Evolutionary conservation across 2,888 invertebrate genomes (phyloP).

Genomic region (Aphidius colemani): DNA sequence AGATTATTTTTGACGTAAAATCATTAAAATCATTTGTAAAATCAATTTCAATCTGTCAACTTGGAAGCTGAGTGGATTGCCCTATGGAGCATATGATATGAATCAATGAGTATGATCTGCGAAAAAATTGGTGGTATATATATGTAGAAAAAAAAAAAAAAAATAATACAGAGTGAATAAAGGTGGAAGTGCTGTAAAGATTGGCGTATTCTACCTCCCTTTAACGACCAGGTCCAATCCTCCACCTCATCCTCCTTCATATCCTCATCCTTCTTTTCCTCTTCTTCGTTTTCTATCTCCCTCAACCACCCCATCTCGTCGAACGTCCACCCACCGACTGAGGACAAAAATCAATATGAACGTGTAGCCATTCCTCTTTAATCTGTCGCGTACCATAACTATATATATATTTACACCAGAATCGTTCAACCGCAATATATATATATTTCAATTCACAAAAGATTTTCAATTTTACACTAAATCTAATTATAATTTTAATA

Average conservation of each 20-base stretch:
- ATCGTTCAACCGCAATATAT: background rate
- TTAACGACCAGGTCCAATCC: slow-evolving; percentile 40
- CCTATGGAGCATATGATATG: too few species aligned
- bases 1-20: too few species aligned
- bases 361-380: slow-evolving; percentile 61
- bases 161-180: slow-evolving; percentile 29
- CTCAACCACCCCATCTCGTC: slow-evolving; percentile 41
- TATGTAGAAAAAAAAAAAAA: slow-evolving; percentile 26
- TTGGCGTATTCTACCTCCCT: slow-evolving; percentile 49
- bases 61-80: background rate
- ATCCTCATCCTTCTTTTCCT: slow-evolving; percentile 24
- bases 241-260: slow-evolving; percentile 19
- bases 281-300: slow-evolving; percentile 9
- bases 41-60: too few species aligned
- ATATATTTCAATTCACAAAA: background rate
- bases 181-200: slow-evolving; percentile 46
- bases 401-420: slow-evolving; percentile 2
- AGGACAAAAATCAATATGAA: slow-evolving; percentile 61
- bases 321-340: slow-evolving; percentile 51
- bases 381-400: slow-evolving; percentile 47
- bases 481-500: background rate
- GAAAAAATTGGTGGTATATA: slow-evolving; percentile 56
- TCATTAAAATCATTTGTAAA: too few species aligned
- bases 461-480: background rate
- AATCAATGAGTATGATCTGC: slow-evolving; percentile 39